Evolutionary conservation across 2,113 vertebrate genomes (phyloP).

Genomic region (Cavia aperea): DNA sequence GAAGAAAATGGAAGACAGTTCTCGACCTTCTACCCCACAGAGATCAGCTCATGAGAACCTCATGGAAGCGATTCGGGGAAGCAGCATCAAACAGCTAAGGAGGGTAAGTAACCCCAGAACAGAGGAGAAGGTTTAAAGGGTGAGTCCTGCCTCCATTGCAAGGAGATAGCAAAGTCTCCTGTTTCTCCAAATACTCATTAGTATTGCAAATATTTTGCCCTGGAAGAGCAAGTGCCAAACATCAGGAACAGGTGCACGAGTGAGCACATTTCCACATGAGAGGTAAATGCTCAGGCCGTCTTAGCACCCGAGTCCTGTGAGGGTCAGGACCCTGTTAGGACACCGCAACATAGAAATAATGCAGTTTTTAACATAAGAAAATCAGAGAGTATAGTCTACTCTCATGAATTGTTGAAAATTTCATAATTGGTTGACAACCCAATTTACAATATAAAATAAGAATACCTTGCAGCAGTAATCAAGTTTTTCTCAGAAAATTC

Average conservation of each 20-base stretch:
- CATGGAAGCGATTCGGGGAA: constrained; percentile 91
- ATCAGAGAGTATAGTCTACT: not conserved
- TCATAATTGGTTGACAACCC: not conserved
- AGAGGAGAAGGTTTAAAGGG: fast-evolving
- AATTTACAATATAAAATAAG: not conserved
- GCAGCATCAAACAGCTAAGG: constrained; percentile 82
- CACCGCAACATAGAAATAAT: not conserved
- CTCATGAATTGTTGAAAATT: not conserved
- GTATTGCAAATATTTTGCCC: not conserved
- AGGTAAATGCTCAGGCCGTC: not conserved
- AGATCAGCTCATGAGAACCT: constrained; percentile 90
- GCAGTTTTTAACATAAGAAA: not conserved
- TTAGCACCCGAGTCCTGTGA: not conserved
- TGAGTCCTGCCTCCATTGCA: not conserved
- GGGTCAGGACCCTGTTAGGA: not conserved
- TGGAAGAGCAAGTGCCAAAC: not conserved
- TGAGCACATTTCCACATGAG: not conserved
- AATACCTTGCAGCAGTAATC: not conserved
- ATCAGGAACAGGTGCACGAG: not conserved
- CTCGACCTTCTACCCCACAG: constrained; percentile 90
- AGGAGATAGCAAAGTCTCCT: not conserved
- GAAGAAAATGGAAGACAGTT: constrained; percentile 82
- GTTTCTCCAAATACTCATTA: not conserved
- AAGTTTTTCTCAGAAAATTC: not conserved
- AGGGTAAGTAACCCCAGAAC: constrained; percentile 77